Evolutionary conservation across 1,140 invertebrate genomes (phyloP), one percentile per base, ranked within the genome.

Genomic region (Agraylea sexmaculata): DNA sequence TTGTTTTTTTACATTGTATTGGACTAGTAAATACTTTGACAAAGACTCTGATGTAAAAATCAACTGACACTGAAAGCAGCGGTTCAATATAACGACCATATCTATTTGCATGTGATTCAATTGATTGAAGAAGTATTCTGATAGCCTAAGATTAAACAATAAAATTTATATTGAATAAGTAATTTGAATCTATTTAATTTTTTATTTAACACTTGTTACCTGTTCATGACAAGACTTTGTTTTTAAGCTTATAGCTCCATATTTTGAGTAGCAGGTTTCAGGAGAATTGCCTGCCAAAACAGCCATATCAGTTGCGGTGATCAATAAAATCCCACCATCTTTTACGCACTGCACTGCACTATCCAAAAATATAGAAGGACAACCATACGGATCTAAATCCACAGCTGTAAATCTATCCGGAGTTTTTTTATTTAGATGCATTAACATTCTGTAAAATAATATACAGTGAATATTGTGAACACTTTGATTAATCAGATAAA

Each of bases 271-370:
- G 59, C 90, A 98, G 0, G 91, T 88, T 63, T 99, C 93, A 1
- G 88, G 81, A 3, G 80, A 76, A 69, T 96, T 98, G 1, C 96
- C 96, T 50, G 91, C 93, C 30, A 99, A 63, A 8, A 97, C 81
- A 2, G 92, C 95, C 84, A 95, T 92, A 60, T 99, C 96, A 0
- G 96, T 99, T 15, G 91, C 93, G 1, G 96, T 99, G 0, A 99
- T 78, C 45, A 96, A 74, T n/a, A 99, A 61, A 7, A 89, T 52
- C 1, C 86, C 86, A 8, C 81, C 83, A 51, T 89, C 79, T 18
- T 70, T 67, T 0, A 88, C 65, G 47, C 78, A 75, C 56, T 88
- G 83, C 1, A 99, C 81, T 0, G 91, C 91, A 2, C 82, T 72
- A 62, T 99, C 94, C 0, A 99, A 66, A 64, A 99, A 99, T 33